These are phyloP conservation scores for Agrotis ipsilon DNA, from an alignment of 2,888 invertebrate genomes.

Conservation along the genomic window DNA sequence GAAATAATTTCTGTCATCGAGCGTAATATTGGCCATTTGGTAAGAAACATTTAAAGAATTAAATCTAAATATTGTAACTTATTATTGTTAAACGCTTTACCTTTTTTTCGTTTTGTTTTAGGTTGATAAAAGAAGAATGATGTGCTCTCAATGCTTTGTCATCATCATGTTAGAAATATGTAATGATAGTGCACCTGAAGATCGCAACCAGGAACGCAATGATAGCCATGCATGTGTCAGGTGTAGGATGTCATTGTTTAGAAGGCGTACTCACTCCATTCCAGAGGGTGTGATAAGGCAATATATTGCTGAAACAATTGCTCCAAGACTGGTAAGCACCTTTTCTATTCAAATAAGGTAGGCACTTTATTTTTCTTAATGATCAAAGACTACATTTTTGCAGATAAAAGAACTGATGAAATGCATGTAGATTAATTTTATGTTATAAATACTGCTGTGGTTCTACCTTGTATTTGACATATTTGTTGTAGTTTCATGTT, in stretches of 20 bases:
- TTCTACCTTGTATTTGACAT: too few species aligned
- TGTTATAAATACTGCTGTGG: too few species aligned
- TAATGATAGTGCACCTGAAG: neutral
- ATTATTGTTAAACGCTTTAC: neutral
- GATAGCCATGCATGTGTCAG: constrained; percentile 12
- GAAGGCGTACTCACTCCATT: constrained; percentile 7
- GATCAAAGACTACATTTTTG: neutral
- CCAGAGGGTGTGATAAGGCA: neutral
- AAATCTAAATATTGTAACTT: neutral
- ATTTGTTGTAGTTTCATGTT: too few species aligned
- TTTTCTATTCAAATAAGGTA: neutral
- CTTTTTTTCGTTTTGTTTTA: neutral
- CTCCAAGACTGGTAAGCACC: constrained; percentile 7
- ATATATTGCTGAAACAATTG: constrained; percentile 4
- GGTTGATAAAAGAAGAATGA: constrained; percentile 1
- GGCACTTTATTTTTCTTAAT: neutral
- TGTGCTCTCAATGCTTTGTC: constrained; percentile 19
- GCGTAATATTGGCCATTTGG: neutral
- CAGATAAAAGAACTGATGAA: too few species aligned
- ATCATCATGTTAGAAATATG: constrained; percentile 2
- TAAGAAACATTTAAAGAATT: neutral
- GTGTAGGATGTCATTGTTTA: constrained; percentile 11
- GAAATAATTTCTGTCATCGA: constrained; percentile 17
- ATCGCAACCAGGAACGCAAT: neutral
- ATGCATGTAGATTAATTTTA: too few species aligned